phyloP scores from a whole-genome alignment of 2,888 invertebrate species.

The Pterobdella sp. region DNA sequence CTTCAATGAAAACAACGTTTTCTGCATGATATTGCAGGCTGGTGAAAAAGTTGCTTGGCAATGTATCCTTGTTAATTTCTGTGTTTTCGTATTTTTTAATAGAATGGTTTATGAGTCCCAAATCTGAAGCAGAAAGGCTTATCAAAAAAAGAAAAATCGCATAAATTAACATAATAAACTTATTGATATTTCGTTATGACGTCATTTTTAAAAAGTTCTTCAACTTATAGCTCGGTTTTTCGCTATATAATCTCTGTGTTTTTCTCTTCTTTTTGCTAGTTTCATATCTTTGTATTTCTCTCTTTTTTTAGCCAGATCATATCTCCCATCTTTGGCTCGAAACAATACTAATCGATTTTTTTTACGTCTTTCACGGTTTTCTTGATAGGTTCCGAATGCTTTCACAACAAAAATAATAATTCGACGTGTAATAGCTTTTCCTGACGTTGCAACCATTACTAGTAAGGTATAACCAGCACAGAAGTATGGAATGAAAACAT shows the following conservation, averaged over 20 bases:
- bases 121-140: neutral
- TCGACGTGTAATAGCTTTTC: neutral
- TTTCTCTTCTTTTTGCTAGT: neutral
- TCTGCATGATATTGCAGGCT: neutral
- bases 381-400: neutral
- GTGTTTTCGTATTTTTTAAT: neutral
- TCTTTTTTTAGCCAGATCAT: neutral
- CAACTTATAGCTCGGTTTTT: no score
- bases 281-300: neutral
- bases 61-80: neutral
- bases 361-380: neutral
- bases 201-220: neutral
- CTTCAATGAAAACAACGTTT: neutral
- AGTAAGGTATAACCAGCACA: slow-evolving; percentile 10
- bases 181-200: neutral
- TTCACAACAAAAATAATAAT: neutral
- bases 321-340: neutral
- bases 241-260: neutral
- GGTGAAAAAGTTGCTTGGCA: neutral
- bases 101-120: neutral
- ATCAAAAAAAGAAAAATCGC: neutral
- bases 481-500: slow-evolving; percentile 13
- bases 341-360: neutral
- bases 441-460: slow-evolving; percentile 18
- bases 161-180: neutral